Evolutionary conservation across 2,888 invertebrate species (phyloP), one percentile per base, ranked within the genome.

Genomic region (Anaspis maculata): DNA sequence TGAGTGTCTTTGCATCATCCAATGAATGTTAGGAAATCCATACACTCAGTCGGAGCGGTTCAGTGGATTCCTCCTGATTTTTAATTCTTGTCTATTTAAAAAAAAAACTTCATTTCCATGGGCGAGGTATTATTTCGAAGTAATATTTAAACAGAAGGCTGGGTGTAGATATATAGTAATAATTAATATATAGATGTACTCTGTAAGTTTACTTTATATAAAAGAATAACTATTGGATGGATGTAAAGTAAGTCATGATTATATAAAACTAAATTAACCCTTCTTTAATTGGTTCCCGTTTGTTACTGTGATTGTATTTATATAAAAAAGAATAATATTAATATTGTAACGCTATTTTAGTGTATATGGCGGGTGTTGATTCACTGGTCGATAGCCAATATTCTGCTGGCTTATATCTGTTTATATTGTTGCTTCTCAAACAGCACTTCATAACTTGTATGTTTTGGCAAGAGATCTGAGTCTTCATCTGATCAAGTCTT

Each of bases 251-350:
- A 36, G 37, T 45, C 30, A 39, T n/a, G n/a, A n/a, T n/a, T n/a
- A n/a, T n/a, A n/a, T n/a, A 42, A 32, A 44, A 37, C 32, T 32
- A 31, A 37, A 45, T 39, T 41, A 44, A 38, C 40, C 41, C 42
- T 48, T 46, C 43, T 46, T 45, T 43, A 25, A 40, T 58, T 58
- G 54, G 56, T 61, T 62, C 57, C 59, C 58, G 52, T 61, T 59
- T 53, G 49, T 60, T 61, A 57, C 61, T 61, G 62, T 61, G 61
- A 62, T 62, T 61, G 58, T 62, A 61, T 59, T 61, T 61, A 56
- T 58, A 60, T 57, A 51, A 59, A 39, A 53, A 55, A 48, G 51
- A 46, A 53, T 51, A 45, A 49, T 51, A 52, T 42, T 39, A 51
- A 35, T 41, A 48, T 40, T 46, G 41, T 46, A 49, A 51, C 45